phyloP scores from a whole-genome alignment of 2,113 vertebrate species.

The Oncorhynchus clarkii region DNA sequence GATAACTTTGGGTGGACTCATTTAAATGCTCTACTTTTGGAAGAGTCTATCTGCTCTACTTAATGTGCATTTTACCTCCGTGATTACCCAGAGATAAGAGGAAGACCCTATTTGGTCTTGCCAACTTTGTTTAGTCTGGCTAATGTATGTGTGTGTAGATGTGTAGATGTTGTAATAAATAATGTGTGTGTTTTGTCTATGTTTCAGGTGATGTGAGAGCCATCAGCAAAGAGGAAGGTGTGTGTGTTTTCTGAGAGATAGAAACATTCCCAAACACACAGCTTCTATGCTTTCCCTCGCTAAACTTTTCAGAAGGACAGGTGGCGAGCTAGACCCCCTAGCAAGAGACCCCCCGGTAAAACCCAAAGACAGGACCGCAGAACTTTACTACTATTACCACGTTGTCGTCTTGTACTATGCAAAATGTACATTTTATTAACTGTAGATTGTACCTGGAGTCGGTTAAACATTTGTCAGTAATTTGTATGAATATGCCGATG shows the following conservation, averaged over 20 bases:
- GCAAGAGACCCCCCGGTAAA: conserved; percentile 70
- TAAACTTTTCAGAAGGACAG: not conserved
- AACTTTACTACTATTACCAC: conserved; percentile 64
- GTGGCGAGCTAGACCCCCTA: conserved; percentile 35
- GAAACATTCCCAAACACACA: conserved; percentile 47
- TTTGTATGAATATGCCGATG: conserved; percentile 83
- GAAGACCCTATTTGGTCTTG: not conserved
- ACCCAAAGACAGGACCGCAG: conserved; percentile 91
- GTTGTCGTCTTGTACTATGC: conserved; percentile 90
- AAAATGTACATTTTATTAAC: conserved; percentile 90
- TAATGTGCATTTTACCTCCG: not conserved
- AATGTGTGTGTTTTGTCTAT: not conserved
- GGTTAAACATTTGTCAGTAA: conserved; percentile 78
- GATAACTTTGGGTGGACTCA: not conserved
- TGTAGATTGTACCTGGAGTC: conserved; percentile 81
- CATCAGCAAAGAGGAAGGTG: conserved; percentile 11
- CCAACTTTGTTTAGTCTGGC: not conserved
- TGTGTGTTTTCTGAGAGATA: conserved; percentile 10
- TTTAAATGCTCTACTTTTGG: not conserved
- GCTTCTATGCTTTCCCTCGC: not conserved
- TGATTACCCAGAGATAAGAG: too few relatives aligned
- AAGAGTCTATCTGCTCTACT: not conserved
- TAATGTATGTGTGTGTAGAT: conserved; percentile 7
- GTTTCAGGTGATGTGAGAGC: conserved; percentile 71
- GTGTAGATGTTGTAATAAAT: conserved; percentile 1